These are phyloP conservation scores for Stomatorhinus ivindoensis DNA, from an alignment of 2,113 vertebrate genomes.

Conservation along the genomic window DNA sequence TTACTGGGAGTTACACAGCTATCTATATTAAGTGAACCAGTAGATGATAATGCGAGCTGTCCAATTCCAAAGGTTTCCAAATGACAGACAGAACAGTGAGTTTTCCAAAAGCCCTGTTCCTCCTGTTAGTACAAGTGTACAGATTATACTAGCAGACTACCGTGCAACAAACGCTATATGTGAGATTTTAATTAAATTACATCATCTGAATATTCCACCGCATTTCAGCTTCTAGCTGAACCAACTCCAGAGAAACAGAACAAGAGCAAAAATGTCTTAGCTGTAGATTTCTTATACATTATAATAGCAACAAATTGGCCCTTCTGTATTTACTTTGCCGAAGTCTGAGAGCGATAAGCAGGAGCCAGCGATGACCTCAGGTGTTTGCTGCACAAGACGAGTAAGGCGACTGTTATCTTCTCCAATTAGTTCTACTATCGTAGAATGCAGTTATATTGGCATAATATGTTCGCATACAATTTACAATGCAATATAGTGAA, in stretches of 20 bases:
- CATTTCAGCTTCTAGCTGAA: neutral
- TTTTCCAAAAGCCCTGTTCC: neutral
- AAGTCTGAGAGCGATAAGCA: constrained; percentile 57
- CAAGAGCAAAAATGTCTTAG: neutral
- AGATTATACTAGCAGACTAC: neutral
- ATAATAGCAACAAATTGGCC: constrained; percentile 31
- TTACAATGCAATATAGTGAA: neutral
- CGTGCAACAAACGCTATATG: neutral
- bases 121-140: neutral
- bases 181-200: neutral
- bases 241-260: neutral
- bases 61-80: neutral
- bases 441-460: neutral
- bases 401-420: neutral
- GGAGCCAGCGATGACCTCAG: constrained; percentile 49
- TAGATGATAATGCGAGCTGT: neutral
- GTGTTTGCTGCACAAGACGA: constrained; percentile 31
- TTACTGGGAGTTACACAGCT: neutral
- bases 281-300: neutral
- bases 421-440: neutral
- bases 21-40: neutral
- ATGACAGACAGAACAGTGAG: neutral
- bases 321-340: constrained; percentile 35
- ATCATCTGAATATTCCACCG: neutral
- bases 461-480: neutral